These are phyloP conservation scores for Emydocephalus ijimae DNA, from an alignment of 2,113 vertebrate genomes.

Conservation along the genomic window DNA sequence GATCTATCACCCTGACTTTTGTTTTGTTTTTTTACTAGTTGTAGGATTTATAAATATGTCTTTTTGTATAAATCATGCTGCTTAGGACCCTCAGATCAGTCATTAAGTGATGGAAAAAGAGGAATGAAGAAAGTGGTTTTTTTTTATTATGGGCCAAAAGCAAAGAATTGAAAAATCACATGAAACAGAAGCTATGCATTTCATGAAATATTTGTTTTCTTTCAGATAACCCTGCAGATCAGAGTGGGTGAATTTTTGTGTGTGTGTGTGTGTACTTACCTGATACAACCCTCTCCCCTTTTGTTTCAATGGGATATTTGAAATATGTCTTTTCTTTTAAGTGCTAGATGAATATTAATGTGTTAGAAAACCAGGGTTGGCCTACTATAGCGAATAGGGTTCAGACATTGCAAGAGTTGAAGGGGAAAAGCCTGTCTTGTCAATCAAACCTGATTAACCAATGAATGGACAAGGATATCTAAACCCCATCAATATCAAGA, in stretches of 20 bases:
- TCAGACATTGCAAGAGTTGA: neutral
- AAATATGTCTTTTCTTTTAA: neutral
- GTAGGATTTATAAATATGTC: neutral
- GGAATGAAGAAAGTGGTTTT: neutral
- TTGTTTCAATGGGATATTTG: neutral
- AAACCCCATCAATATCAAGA: neutral
- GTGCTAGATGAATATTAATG: neutral
- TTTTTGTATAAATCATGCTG: neutral
- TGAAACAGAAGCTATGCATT: neutral
- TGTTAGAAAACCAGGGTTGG: neutral
- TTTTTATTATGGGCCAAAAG: neutral
- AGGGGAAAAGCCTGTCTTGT: neutral
- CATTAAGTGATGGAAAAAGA: neutral
- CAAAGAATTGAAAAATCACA: neutral
- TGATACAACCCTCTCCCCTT: neutral
- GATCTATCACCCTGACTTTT: neutral
- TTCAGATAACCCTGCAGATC: neutral
- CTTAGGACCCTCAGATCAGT: neutral
- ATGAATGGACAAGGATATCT: neutral
- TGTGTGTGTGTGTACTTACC: too few relatives aligned
- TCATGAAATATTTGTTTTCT: neutral
- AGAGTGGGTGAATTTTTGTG: neutral
- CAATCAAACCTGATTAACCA: neutral
- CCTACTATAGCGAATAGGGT: neutral
- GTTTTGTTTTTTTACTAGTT: neutral